A percentile compares a stretch with the other conserved stretches of the same genome.
These are phyloP conservation scores for Cheilosia vernalis DNA, from an alignment of 2,888 invertebrate genomes.

Conservation along the genomic window DNA sequence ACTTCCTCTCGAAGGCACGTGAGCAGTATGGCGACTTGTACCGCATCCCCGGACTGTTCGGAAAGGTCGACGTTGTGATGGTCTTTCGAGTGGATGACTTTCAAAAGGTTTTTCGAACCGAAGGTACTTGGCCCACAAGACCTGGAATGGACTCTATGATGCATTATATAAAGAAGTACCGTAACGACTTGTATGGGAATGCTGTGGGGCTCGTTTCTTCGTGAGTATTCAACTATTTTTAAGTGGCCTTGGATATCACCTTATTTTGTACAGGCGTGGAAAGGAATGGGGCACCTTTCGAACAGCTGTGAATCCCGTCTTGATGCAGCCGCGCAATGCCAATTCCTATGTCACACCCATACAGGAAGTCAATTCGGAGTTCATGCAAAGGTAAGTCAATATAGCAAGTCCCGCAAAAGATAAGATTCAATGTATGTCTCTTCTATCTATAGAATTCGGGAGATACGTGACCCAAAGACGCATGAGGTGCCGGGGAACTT, in stretches of 20 bases:
- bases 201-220: conserved; percentile 72
- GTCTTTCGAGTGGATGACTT: conserved; percentile 84
- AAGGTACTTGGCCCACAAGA: conserved; percentile 84
- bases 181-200: conserved; percentile 75
- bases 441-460: conserved; percentile 78
- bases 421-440: neutral
- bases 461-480: conserved; percentile 78
- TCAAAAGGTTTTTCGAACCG: conserved; percentile 83
- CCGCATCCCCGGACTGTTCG: conserved; percentile 81
- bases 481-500: conserved; percentile 83
- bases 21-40: conserved; percentile 82
- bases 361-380: conserved; percentile 84
- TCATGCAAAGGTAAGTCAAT: conserved; percentile 79
- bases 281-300: conserved; percentile 88
- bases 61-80: conserved; percentile 80
- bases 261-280: conserved; percentile 84
- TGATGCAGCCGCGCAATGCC: conserved; percentile 86
- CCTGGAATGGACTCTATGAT: conserved; percentile 81
- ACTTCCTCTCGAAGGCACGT: conserved; percentile 75
- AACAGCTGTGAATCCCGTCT: conserved; percentile 87
- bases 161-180: conserved; percentile 80
- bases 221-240: conserved; percentile 33
- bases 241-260: neutral
- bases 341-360: conserved; percentile 84
- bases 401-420: too few relatives aligned